Base-by-base conservation (phyloP, 1,140 invertebrate genomes). In the Bombus vancouverensis region DNA sequence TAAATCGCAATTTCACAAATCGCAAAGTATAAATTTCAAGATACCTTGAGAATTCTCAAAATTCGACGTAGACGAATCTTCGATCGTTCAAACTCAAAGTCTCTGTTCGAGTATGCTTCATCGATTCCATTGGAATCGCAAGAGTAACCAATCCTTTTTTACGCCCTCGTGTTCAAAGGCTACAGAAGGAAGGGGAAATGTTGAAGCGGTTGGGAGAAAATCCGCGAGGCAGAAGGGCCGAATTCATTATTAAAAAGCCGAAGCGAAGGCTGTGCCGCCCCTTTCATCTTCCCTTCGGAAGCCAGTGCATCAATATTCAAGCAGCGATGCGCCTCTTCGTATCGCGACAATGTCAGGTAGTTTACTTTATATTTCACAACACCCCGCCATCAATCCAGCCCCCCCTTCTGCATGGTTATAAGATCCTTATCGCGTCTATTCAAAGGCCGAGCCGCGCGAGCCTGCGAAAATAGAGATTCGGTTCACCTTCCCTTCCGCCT, bases 291-390 rank as follows among this genome's bases (percentile, higher is more conserved):
- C 83, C 76, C 76, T 72, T 88, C 83, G 75, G 70, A 53, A 77
- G 70, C 79, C 28, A 34, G 65, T 80, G 75, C 90, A 91, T 92
- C 90, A 92, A 93, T 92, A 92, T 92, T 92, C 91, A 89, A 76
- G 72, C 57, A 72, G 70, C 47, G 89, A 85, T 82, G 83, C 85
- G 78, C 65, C 85, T 82, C 83, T 85, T 89, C 85, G 85, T 89
- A 90, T 90, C 86, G 85, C 88, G 89, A 89, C 91, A 89, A 90
- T 87, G 87, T 84, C 85, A 87, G 88, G 84, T 88, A 91, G 90
- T 91, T 92, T 91, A 92, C 89, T 93, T 93, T 93, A 91, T 92
- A 92, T 91, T 93, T 93, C 92, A 76, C 89, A 89, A 92, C 91
- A 89, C 78, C 75, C 81, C 57, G 85, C 82, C 88, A 91, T 90